Conservation (phyloP, 2,888 invertebrate genomes). For the Andrena hattorfiana region DNA sequence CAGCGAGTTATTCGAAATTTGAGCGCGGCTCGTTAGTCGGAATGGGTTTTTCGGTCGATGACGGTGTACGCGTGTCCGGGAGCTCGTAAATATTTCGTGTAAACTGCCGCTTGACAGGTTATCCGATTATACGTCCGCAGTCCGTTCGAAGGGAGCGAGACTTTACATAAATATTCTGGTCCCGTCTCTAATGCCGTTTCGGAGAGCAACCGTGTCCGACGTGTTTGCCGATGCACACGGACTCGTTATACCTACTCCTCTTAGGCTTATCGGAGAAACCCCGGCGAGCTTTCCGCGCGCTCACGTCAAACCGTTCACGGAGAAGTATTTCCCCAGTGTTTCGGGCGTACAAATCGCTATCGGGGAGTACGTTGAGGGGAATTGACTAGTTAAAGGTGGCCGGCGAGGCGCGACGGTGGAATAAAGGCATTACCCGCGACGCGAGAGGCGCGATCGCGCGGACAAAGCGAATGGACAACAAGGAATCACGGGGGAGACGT, state of each 20-base stretch:
- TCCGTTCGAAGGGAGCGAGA: slow-evolving; percentile 45
- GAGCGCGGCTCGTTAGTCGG: slow-evolving; percentile 48
- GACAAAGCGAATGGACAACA: background rate
- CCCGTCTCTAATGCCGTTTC: slow-evolving; percentile 33
- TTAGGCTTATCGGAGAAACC: background rate
- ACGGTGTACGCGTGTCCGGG: slow-evolving; percentile 52
- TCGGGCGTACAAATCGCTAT: too few species aligned
- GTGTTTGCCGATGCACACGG: background rate
- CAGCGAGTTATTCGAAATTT: slow-evolving; percentile 53
- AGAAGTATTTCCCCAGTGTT: too few species aligned
- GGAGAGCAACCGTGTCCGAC: background rate
- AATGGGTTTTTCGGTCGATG: slow-evolving; percentile 55
- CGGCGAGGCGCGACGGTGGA: slow-evolving; percentile 55
- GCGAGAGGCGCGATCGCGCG: background rate
- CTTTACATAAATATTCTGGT: slow-evolving; percentile 61
- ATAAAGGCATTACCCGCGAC: slow-evolving; percentile 39
- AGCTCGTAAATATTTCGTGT: slow-evolving; percentile 62
- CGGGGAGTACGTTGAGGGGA: too few species aligned
- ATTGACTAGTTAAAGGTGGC: slow-evolving; percentile 27
- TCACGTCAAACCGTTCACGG: too few species aligned
- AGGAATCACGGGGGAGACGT: slow-evolving; percentile 20
- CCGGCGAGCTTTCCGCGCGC: too few species aligned
- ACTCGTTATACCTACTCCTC: background rate
- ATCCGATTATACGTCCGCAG: slow-evolving; percentile 62
- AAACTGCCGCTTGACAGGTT: slow-evolving; percentile 58